Evolutionary conservation across 2,113 vertebrate species (phyloP).

Genomic region (Psittacula cyanocephala): DNA sequence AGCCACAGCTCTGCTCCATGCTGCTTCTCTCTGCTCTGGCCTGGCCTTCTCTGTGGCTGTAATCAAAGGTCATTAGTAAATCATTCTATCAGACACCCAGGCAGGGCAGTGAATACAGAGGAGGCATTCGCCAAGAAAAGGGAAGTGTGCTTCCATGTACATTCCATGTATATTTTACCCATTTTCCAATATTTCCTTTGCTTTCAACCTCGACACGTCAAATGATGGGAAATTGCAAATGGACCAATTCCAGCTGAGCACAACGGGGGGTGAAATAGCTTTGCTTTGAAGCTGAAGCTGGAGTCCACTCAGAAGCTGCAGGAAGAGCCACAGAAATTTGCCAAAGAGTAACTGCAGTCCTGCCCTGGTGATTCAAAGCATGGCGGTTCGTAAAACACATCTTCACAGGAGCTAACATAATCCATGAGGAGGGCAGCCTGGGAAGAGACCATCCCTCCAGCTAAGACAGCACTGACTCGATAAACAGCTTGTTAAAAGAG

Average conservation of each 20-base stretch:
- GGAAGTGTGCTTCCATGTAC: neutral
- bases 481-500: neutral
- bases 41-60: neutral
- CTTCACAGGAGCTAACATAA: neutral
- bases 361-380: conserved; percentile 17
- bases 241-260: conserved; percentile 37
- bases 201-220: conserved; percentile 12
- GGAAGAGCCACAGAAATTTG: neutral
- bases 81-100: neutral
- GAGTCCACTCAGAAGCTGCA: conserved; percentile 12
- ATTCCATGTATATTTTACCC: neutral
- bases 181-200: conserved; percentile 12
- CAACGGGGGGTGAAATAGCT: conserved; percentile 3
- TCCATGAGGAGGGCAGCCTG: neutral
- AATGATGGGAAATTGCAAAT: conserved; percentile 30
- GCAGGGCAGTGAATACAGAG: neutral
- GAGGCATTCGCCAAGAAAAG: neutral
- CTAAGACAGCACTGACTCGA: neutral
- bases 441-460: neutral
- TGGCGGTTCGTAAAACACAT: neutral
- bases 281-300: conserved; percentile 48
- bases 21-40: neutral
- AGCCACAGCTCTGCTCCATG: neutral
- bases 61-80: neutral
- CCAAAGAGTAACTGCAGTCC: neutral